These are phyloP conservation scores for Pogonognathellus flavescens DNA, from an alignment of 1,140 invertebrate genomes.

Conservation along the genomic window DNA sequence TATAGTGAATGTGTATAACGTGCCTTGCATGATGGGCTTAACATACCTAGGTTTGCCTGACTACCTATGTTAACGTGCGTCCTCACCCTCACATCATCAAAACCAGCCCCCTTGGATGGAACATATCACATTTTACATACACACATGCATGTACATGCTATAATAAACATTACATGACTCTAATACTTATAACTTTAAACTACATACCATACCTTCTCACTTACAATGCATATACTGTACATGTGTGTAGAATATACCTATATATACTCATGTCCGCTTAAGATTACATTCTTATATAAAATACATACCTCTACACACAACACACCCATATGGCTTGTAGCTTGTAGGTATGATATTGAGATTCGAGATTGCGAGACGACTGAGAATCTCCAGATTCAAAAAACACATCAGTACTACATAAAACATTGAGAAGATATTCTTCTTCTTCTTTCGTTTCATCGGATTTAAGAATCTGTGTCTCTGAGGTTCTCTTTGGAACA, in stretches of 20 bases:
- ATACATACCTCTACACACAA: background rate
- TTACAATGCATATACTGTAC: background rate
- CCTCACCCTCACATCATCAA: slow-evolving; percentile 38
- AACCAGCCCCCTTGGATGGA: slow-evolving; percentile 24
- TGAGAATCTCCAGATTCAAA: slow-evolving; percentile 24
- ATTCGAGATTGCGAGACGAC: slow-evolving; percentile 5
- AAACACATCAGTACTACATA: slow-evolving; percentile 3
- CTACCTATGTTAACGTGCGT: slow-evolving; percentile 20
- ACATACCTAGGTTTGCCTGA: background rate
- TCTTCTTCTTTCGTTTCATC: too few species aligned
- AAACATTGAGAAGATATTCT: background rate
- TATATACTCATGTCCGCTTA: background rate
- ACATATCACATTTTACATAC: slow-evolving; percentile 42
- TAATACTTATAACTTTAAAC: background rate
- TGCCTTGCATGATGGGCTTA: background rate
- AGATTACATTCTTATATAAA: background rate
- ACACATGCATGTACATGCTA: slow-evolving; percentile 27
- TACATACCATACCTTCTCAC: background rate
- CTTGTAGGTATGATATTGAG: background rate
- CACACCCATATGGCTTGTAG: slow-evolving; percentile 3
- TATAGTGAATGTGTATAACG: background rate
- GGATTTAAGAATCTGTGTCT: slow-evolving; percentile 9
- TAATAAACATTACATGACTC: background rate
- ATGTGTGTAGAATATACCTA: background rate
- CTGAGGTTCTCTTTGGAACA: slow-evolving; percentile 13